Evolutionary conservation across 2,797 vertebrate genomes (phyloP).

Genomic region (Spatula versicolor): DNA sequence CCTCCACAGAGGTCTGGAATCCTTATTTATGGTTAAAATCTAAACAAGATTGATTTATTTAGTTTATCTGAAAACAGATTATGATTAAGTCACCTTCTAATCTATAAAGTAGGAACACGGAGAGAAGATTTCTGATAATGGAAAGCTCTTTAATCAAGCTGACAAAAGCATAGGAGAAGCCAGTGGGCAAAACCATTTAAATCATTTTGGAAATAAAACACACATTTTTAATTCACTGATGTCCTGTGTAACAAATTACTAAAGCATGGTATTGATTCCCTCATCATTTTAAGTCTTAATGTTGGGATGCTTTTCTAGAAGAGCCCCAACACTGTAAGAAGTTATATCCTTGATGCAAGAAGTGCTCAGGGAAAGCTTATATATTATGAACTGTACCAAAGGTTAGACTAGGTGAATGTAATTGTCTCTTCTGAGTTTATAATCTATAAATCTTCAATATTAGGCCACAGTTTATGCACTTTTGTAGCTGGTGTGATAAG

Average conservation of each 20-base stretch:
- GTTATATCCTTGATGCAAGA: not conserved
- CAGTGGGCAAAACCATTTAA: not conserved
- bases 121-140: not conserved
- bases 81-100: not conserved
- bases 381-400: not conserved
- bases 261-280: not conserved
- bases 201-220: not conserved
- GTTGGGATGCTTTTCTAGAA: not conserved
- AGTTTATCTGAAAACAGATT: slow-evolving; percentile 14
- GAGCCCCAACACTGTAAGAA: not conserved
- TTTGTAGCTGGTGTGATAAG: not conserved
- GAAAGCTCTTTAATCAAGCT: not conserved
- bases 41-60: not conserved
- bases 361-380: not conserved
- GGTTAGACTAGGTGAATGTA: not conserved
- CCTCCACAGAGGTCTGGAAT: not conserved
- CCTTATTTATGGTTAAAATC: not conserved
- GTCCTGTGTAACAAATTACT: not conserved
- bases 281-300: not conserved
- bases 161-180: not conserved
- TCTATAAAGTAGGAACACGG: not conserved
- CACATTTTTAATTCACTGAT: not conserved
- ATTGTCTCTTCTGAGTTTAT: not conserved
- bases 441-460: not conserved
- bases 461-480: rapidly evolving